phyloP scores from a whole-genome alignment of 2,113 vertebrate species.

The Chlamydotis undulata region DNA sequence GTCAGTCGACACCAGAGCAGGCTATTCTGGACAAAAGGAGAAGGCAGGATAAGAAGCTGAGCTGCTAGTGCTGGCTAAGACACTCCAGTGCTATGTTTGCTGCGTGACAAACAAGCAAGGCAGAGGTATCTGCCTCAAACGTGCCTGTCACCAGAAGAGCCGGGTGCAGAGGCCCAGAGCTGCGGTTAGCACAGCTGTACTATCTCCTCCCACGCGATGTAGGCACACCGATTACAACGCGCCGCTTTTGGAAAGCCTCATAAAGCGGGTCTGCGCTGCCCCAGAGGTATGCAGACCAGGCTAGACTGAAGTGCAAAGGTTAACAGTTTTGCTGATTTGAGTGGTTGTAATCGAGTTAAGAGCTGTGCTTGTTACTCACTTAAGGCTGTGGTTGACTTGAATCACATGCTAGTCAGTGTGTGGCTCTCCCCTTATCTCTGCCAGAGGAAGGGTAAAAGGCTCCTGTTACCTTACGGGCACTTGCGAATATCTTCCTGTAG shows the following conservation, averaged over 20 bases:
- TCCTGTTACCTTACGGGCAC: not conserved
- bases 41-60: slow-evolving; percentile 6
- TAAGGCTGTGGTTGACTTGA: not conserved
- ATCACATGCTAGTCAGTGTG: not conserved
- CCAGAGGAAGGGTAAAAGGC: not conserved
- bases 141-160: not conserved
- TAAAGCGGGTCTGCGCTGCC: not conserved
- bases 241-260: not conserved
- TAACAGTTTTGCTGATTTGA: not conserved
- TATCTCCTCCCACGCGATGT: fast-evolving
- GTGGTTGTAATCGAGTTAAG: not conserved
- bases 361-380: not conserved
- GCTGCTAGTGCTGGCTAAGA: slow-evolving; percentile 13
- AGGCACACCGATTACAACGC: not conserved
- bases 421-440: not conserved
- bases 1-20: not conserved
- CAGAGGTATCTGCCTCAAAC: not conserved
- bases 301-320: not conserved
- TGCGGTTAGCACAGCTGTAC: not conserved
- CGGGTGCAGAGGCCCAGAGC: fast-evolving
- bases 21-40: not conserved
- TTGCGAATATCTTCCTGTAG: not conserved
- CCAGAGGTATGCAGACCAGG: not conserved
- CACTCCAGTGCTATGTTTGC: not conserved
- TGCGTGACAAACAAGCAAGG: not conserved